Evolutionary conservation across 2,113 vertebrate species (phyloP).

Genomic region (Spheniscus mendiculus): DNA sequence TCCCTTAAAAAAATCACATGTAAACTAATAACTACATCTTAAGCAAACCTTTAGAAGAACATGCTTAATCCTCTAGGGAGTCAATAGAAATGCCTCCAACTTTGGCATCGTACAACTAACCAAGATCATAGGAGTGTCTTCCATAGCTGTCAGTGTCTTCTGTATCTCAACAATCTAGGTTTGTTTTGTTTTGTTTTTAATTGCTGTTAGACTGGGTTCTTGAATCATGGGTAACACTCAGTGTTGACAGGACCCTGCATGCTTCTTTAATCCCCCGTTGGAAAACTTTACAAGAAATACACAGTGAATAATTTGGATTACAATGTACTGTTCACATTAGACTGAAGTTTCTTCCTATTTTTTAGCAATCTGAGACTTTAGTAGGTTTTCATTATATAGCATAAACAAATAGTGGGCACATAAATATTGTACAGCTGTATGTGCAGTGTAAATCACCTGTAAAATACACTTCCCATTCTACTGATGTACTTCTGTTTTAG

Average conservation of each 20-base stretch:
- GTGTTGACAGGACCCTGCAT: not conserved
- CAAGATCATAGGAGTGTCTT: not conserved
- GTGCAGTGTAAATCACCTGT: not conserved
- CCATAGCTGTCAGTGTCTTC: not conserved
- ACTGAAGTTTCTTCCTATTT: not conserved
- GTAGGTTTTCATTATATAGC: not conserved
- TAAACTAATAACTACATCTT: conserved; percentile 19
- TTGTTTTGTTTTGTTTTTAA: not conserved
- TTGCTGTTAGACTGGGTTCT: not conserved
- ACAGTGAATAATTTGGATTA: not conserved
- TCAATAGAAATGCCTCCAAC: not conserved
- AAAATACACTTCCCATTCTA: not conserved
- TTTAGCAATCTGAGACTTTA: not conserved
- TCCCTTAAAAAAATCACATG: conserved; percentile 18
- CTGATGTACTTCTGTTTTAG: not conserved
- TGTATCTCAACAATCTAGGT: not conserved
- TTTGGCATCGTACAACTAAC: not conserved
- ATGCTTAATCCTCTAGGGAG: not conserved
- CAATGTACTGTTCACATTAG: not conserved
- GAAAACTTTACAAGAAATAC: not conserved
- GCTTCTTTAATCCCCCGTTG: not conserved
- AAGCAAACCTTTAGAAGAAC: conserved; percentile 8
- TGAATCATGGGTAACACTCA: conserved; percentile 4
- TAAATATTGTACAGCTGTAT: not conserved
- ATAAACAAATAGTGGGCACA: not conserved